Percentiles rank a stretch among this genome's conserved stretches.
Conservation (phyloP, 2,888 invertebrate species). For the Aphidoletes aphidimyza region DNA sequence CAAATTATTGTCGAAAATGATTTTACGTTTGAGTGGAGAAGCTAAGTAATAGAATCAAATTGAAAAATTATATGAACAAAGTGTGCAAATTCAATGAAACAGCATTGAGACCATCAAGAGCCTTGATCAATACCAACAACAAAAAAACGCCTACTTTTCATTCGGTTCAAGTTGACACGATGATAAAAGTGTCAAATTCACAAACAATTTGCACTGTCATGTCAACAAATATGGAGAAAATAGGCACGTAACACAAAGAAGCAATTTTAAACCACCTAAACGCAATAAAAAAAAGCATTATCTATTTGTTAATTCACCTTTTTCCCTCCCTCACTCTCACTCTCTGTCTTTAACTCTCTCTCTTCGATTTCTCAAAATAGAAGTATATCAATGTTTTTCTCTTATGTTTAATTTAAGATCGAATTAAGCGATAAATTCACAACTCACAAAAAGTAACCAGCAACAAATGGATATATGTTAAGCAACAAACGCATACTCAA, state of each 20-base stretch:
- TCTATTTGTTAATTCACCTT: too few species aligned
- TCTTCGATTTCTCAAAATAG: background rate
- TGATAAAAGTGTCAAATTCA: background rate
- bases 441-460: background rate
- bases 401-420: slow-evolving; percentile 48
- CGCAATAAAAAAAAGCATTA: too few species aligned
- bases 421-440: slow-evolving; percentile 46
- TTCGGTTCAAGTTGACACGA: background rate
- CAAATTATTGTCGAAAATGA: too few species aligned
- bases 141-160: background rate
- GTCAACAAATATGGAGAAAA: background rate
- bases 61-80: background rate
- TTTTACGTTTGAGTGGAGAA: too few species aligned
- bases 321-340: too few species aligned
- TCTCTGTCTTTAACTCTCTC: too few species aligned
- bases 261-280: background rate
- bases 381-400: slow-evolving; percentile 25
- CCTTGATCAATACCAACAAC: too few species aligned
- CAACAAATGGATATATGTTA: too few species aligned
- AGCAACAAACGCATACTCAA: background rate
- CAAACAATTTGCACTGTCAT: background rate
- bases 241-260: background rate
- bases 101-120: too few species aligned
- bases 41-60: background rate
- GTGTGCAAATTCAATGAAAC: too few species aligned